These are phyloP conservation scores for Drosophila navojoa DNA, from an alignment of 1,140 invertebrate species.

Conservation along the genomic window DNA sequence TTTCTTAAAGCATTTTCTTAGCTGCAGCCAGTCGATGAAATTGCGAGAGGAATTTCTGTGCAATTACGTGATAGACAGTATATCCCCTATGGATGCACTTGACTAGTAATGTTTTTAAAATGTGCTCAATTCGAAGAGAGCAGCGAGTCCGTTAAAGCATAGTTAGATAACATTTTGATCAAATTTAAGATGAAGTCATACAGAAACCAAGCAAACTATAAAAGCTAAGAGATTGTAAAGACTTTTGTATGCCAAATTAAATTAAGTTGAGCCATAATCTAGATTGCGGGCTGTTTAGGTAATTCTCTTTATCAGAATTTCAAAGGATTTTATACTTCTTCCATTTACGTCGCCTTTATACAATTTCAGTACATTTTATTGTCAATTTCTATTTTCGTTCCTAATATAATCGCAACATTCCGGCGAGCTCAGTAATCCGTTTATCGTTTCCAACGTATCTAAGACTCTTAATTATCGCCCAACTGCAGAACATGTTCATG, in stretches of 20 bases:
- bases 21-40: background rate
- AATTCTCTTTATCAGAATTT: too few relatives aligned
- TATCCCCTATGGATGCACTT: background rate
- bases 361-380: background rate
- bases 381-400: conserved; percentile 6
- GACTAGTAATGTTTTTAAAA: too few relatives aligned
- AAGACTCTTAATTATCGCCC: conserved; percentile 36
- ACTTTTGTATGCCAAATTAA: too few relatives aligned
- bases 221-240: too few relatives aligned
- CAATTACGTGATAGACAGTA: conserved; percentile 1
- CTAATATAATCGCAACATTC: background rate
- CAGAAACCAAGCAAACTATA: too few relatives aligned
- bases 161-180: background rate
- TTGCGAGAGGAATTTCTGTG: conserved; percentile 1
- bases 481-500: background rate
- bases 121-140: too few relatives aligned
- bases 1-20: conserved; percentile 8
- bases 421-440: conserved; percentile 18
- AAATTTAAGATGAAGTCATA: too few relatives aligned
- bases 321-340: too few relatives aligned
- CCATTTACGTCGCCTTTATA: background rate
- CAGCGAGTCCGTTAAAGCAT: too few relatives aligned
- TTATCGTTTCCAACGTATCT: conserved; percentile 13
- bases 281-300: too few relatives aligned
- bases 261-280: too few relatives aligned